These are phyloP conservation scores for Amphiprion clarkii DNA, from an alignment of 2,797 vertebrate genomes.

Conservation along the genomic window DNA sequence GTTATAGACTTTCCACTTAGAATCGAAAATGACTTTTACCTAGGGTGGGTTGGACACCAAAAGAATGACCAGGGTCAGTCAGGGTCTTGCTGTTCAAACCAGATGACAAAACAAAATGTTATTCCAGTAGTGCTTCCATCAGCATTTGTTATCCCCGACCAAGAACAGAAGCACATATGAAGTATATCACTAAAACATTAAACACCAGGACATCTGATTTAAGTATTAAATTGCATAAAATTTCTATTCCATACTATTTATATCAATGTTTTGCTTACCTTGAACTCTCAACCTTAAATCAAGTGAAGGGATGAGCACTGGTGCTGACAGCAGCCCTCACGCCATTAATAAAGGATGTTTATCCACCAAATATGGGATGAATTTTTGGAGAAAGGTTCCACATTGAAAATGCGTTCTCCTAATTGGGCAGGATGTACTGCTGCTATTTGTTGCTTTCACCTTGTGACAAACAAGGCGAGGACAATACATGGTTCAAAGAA, in stretches of 20 bases:
- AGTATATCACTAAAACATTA: neutral
- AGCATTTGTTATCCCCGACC: neutral
- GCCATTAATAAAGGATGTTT: conserved; percentile 65
- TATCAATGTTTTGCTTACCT: conserved; percentile 61
- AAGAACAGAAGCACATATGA: neutral
- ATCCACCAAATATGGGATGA: conserved; percentile 70
- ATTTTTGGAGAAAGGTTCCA: conserved; percentile 54
- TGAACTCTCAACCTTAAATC: conserved; percentile 46
- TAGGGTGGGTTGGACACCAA: conserved; percentile 17
- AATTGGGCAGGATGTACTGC: conserved; percentile 51
- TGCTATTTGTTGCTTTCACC: conserved; percentile 72
- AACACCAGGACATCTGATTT: neutral
- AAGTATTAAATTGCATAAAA: neutral
- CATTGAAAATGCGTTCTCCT: conserved; percentile 54
- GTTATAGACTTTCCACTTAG: neutral
- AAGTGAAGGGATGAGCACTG: conserved; percentile 23
- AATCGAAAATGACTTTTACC: conserved; percentile 30
- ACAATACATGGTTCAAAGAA: conserved; percentile 45
- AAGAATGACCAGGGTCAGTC: conserved; percentile 17
- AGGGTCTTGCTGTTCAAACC: conserved; percentile 20
- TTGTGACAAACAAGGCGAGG: conserved; percentile 68
- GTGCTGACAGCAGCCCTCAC: conserved; percentile 27
- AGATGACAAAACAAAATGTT: conserved; percentile 19
- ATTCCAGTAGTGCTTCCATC: neutral
- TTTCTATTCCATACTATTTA: neutral